Evolutionary conservation across 1,140 invertebrate species (phyloP).

Genomic region (Tribolium madens): DNA sequence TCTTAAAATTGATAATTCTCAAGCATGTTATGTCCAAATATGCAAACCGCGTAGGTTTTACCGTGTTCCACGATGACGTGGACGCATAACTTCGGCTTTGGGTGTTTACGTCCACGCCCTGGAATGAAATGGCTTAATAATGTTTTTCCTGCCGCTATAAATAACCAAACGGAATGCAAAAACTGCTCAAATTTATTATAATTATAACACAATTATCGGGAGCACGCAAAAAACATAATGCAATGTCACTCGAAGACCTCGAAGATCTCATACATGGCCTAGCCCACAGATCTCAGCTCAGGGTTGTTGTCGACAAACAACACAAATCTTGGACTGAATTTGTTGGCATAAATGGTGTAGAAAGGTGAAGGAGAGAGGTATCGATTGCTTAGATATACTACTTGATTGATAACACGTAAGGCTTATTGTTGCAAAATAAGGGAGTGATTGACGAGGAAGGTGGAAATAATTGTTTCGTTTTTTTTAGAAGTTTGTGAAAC

Average conservation of each 20-base stretch:
- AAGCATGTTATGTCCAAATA: conserved; percentile 8
- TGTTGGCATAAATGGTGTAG: not conserved
- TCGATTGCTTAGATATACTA: not conserved
- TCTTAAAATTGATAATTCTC: too few species aligned
- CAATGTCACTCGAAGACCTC: not conserved
- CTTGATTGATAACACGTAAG: conserved; percentile 15
- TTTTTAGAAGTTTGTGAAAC: not conserved
- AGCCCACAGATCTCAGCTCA: too few species aligned
- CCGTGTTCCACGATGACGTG: conserved; percentile 11
- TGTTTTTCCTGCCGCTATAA: conserved; percentile 14
- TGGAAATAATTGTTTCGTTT: too few species aligned
- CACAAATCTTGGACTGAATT: conserved; percentile 1
- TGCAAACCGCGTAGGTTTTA: conserved; percentile 22
- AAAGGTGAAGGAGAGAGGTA: conserved; percentile 7
- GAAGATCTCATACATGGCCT: not conserved
- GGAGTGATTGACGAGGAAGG: too few species aligned
- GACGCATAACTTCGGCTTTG: conserved; percentile 17
- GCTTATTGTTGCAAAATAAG: too few species aligned
- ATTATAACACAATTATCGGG: not conserved
- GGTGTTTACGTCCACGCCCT: conserved; percentile 31
- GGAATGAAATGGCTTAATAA: conserved; percentile 36
- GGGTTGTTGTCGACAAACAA: not conserved
- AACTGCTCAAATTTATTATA: not conserved
- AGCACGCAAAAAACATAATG: too few species aligned
- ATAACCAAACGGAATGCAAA: not conserved